Evolutionary conservation across 2,113 vertebrate species (phyloP).

Genomic region (Vicugna pacos): DNA sequence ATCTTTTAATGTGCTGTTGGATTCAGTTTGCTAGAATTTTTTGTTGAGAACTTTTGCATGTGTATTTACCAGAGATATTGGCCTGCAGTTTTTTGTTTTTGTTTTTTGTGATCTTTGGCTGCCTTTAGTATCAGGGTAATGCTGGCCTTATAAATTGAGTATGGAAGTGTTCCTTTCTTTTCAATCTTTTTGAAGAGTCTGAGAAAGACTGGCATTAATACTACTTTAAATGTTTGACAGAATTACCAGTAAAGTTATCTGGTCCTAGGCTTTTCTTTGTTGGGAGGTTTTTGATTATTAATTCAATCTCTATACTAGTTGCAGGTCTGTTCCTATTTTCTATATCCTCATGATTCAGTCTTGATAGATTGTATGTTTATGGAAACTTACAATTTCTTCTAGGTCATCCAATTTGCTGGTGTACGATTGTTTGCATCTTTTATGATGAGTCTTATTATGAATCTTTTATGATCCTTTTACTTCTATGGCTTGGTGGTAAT

Average conservation of each 20-base stretch:
- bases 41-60: neutral
- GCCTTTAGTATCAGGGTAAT: neutral
- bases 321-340: neutral
- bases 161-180: neutral
- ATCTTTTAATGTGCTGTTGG: neutral
- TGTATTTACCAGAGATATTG: neutral
- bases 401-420: neutral
- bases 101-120: neutral
- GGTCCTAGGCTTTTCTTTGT: neutral
- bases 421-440: no score
- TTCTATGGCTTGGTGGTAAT: neutral
- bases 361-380: neutral
- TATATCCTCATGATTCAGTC: neutral
- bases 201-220: neutral
- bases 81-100: neutral
- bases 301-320: neutral
- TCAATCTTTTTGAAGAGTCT: slow-evolving; percentile 16
- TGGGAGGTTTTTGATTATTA: neutral
- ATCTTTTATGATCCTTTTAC: neutral
- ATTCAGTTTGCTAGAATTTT: slow-evolving; percentile 15
- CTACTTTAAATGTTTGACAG: neutral
- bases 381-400: neutral
- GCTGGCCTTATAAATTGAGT: neutral
- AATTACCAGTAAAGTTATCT: slow-evolving; percentile 2
- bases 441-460: no score